These are phyloP conservation scores for Passer montanus DNA, from an alignment of 2,113 vertebrate genomes.

Conservation along the genomic window DNA sequence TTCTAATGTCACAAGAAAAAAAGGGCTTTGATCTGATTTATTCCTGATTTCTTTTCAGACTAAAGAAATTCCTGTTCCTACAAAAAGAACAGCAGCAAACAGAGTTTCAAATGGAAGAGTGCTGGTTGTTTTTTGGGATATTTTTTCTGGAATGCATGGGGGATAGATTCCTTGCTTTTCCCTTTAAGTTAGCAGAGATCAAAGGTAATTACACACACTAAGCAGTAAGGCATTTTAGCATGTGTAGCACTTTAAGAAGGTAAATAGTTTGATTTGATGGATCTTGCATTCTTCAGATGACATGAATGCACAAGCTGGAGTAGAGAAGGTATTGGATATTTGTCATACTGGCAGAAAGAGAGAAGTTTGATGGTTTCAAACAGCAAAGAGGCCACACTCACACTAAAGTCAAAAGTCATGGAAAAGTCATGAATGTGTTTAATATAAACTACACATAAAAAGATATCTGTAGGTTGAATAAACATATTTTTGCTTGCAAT, in stretches of 20 bases:
- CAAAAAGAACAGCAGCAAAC: not conserved
- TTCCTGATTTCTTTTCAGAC: not conserved
- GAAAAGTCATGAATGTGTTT: not conserved
- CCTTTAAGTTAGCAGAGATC: not conserved
- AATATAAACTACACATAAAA: not conserved
- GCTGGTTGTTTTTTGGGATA: not conserved
- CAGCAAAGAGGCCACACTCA: not conserved
- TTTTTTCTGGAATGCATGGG: not conserved
- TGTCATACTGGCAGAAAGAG: not conserved
- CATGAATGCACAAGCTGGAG: not conserved
- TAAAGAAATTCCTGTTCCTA: not conserved
- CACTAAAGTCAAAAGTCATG: not conserved
- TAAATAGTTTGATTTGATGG: not conserved
- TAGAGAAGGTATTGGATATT: not conserved
- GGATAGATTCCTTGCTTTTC: not conserved
- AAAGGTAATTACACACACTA: not conserved
- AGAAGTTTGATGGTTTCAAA: not conserved
- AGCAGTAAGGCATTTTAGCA: not conserved
- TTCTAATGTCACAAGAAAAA: not conserved
- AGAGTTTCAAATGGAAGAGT: not conserved
- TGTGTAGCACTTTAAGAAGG: not conserved
- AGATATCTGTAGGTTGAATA: not conserved
- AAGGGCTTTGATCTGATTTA: not conserved
- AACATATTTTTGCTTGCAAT: not conserved
- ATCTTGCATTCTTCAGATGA: conserved; percentile 7